A percentile compares a stretch with the other conserved stretches of the same genome.
Evolutionary conservation across 2,888 invertebrate species (phyloP).

Genomic region (Leptogaster cylindrica): DNA sequence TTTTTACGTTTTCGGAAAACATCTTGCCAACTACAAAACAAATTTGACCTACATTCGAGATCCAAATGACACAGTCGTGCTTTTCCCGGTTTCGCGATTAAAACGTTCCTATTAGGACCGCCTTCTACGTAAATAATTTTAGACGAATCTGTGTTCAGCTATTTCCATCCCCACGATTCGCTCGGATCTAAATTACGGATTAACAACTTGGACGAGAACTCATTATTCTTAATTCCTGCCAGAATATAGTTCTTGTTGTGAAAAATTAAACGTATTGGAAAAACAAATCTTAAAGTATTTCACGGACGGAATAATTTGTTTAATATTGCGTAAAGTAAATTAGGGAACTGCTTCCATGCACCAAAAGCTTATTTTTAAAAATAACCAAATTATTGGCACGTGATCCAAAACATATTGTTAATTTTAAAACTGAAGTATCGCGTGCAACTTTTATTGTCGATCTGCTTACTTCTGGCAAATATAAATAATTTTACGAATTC

Average conservation of each 20-base stretch:
- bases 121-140: slow-evolving; percentile 18
- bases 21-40: background rate
- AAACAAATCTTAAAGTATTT: background rate
- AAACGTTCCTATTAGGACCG: slow-evolving; percentile 9
- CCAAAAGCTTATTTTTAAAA: slow-evolving; percentile 22
- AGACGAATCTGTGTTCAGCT: slow-evolving; percentile 16
- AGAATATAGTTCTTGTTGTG: background rate
- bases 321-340: slow-evolving; percentile 10
- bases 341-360: slow-evolving; percentile 1
- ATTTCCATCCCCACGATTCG: slow-evolving; percentile 16
- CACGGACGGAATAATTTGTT: too few relatives aligned
- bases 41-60: slow-evolving; percentile 20
- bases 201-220: slow-evolving; percentile 12
- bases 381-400: slow-evolving; percentile 6
- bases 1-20: background rate
- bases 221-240: too few relatives aligned
- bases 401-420: slow-evolving; percentile 30
- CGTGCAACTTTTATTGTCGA: slow-evolving; percentile 33
- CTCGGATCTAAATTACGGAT: slow-evolving; percentile 5
- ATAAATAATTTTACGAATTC: slow-evolving; percentile 20
- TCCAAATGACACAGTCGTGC: background rate
- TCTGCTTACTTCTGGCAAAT: background rate
- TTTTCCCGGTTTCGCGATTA: background rate
- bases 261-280: too few relatives aligned
- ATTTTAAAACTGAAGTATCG: slow-evolving; percentile 18